Evolutionary conservation across 1,140 invertebrate species (phyloP), one percentile per base, ranked within the genome.

Genomic region (Zaprionus nigranus): DNA sequence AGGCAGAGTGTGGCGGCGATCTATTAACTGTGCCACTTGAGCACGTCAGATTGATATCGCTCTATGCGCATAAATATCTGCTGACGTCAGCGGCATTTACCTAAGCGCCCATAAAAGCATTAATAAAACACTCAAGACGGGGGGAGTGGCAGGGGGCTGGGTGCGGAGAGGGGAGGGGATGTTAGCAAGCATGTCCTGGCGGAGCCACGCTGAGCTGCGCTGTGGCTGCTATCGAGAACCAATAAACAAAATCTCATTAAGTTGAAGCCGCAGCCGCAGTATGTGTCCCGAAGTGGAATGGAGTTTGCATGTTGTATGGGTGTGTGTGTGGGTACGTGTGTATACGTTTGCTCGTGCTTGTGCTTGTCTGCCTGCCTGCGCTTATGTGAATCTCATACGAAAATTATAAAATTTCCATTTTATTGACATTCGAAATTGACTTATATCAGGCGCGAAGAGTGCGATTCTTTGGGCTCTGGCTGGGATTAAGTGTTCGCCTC

Each of bases 321-420:
- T 36, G 40, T 24, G 20, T 54, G 34, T 1, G 53, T 36, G 58
- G 40, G 13, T 54, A n/a, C 22, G 15, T 36, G 38, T 34, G 34
- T 24, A 0, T 38, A 22, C 65, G 64, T n/a, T 12, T 61, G 34
- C 1, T 46, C 15, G 28, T 24, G 20, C 1, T 53, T 36, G 49
- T 53, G n/a, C 54, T 13, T 30, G 15, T 36, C 28, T 34, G 34
- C 17, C 0, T 38, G 34, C 63, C 60, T 22, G 20, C 53, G 34
- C 2, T 2, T 38, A 28, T 72, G 60, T 43, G 75, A 57, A 58
- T 62, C 66, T 70, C 59, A 58, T 62, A 71, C 26, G 73, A 79
- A 88, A 88, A 88, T 88, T 90, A 88, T 88, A 88, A 88, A 88
- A 90, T 90, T 90, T 88, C 81, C 84, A 88, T 88, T 88, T 88